A percentile compares a stretch with the other conserved stretches of the same genome.
Evolutionary conservation across 2,797 vertebrate species (phyloP).

Genomic region (Lepus oiostolus): DNA sequence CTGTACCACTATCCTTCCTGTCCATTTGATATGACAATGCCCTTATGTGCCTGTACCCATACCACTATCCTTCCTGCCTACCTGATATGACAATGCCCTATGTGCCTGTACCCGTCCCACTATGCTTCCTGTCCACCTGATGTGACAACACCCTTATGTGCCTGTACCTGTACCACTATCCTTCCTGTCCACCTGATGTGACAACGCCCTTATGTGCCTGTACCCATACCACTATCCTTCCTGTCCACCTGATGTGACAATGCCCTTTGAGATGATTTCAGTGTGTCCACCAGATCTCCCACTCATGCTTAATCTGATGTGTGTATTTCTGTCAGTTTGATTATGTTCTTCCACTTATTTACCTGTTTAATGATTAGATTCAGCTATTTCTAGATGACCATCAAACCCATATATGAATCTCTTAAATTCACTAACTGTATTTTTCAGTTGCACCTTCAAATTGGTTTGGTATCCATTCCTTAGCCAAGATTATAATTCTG

Average conservation of each 20-base stretch:
- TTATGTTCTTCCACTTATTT: not conserved
- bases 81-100: no score
- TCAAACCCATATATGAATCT: not conserved
- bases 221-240: not conserved
- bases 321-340: not conserved
- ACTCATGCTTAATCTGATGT: not conserved
- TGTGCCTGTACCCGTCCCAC: no score
- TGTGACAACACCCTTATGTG: no score
- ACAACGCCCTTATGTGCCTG: no score
- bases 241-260: not conserved
- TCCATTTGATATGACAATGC: no score
- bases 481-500: not conserved
- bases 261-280: not conserved
- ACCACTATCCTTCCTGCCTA: no score
- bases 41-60: no score
- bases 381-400: not conserved
- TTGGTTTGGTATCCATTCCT: not conserved
- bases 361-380: not conserved
- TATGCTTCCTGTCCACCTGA: no score
- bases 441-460: not conserved
- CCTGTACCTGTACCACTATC: no score
- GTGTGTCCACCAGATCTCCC: not conserved
- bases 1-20: no score
- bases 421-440: not conserved
- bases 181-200: no score